Percentiles rank a stretch among this genome's conserved stretches.
phyloP scores from a whole-genome alignment of 23 tunicate species.

The Halocynthia aurantium region DNA sequence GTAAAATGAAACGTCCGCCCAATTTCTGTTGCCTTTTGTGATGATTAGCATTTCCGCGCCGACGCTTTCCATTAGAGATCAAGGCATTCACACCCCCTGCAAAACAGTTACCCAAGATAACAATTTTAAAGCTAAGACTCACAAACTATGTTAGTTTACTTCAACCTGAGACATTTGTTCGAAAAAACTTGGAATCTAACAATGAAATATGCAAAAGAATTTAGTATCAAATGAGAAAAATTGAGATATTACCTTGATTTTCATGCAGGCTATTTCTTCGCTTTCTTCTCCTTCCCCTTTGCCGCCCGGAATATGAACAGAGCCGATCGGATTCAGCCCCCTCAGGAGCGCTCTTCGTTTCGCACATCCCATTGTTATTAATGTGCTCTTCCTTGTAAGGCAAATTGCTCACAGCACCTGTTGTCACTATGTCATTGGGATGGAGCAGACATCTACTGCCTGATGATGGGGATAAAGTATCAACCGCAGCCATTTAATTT shows the following conservation, averaged over 20 bases:
- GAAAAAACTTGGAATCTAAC: too few species aligned
- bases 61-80: slow-evolving; percentile 10
- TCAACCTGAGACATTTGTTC: too few species aligned
- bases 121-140: too few species aligned
- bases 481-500: slow-evolving; percentile 6
- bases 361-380: neutral
- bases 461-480: slow-evolving; percentile 22
- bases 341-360: slow-evolving; percentile 1
- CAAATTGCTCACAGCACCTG: too few species aligned
- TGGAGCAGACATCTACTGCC: slow-evolving; percentile 8
- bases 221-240: too few species aligned
- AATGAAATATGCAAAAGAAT: too few species aligned
- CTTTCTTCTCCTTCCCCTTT: slow-evolving; percentile 4
- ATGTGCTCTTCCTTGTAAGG: neutral
- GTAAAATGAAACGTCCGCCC: slow-evolving; percentile 60
- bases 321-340: neutral
- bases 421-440: neutral
- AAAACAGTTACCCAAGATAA: neutral
- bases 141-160: too few species aligned
- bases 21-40: slow-evolving; percentile 23
- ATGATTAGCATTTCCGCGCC: slow-evolving; percentile 8
- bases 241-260: neutral
- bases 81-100: slow-evolving; percentile 9
- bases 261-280: slow-evolving; percentile 16
- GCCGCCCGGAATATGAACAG: neutral